A percentile compares a stretch with the other conserved stretches of the same genome.
Evolutionary conservation across 1,140 invertebrate species (phyloP).

Genomic region (Anthonomus grandis): DNA sequence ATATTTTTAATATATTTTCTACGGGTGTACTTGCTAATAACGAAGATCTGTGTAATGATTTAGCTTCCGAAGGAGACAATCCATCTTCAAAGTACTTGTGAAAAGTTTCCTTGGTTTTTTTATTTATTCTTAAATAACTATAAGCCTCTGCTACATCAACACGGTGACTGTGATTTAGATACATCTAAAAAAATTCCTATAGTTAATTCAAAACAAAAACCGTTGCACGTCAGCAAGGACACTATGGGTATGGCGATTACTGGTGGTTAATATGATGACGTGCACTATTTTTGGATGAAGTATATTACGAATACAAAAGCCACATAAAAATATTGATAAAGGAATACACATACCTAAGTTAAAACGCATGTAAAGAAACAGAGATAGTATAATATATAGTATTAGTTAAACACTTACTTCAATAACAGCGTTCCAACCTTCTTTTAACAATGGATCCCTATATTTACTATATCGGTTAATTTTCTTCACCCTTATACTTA

Average conservation of each 20-base stretch:
- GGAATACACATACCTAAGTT: not conserved
- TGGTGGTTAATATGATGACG: too few species aligned
- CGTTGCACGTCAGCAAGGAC: too few species aligned
- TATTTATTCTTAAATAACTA: not conserved
- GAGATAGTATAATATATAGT: conserved; percentile 7
- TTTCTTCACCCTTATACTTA: not conserved
- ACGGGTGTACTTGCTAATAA: not conserved
- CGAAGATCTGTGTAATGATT: not conserved
- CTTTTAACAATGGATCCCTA: not conserved
- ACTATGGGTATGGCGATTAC: too few species aligned
- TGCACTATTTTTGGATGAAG: too few species aligned
- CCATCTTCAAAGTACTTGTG: not conserved
- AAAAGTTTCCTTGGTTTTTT: conserved; percentile 7
- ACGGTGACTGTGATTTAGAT: not conserved
- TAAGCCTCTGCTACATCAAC: not conserved
- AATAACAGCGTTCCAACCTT: not conserved
- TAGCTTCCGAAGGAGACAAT: conserved; percentile 1
- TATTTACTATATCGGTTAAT: not conserved
- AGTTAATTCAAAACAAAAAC: too few species aligned
- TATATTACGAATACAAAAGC: too few species aligned
- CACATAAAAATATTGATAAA: too few species aligned
- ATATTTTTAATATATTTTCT: not conserved
- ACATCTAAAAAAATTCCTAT: too few species aligned
- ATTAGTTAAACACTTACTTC: not conserved
- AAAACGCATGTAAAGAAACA: not conserved